Conservation (phyloP, 2,797 vertebrate genomes). For the Merluccius polli region DNA sequence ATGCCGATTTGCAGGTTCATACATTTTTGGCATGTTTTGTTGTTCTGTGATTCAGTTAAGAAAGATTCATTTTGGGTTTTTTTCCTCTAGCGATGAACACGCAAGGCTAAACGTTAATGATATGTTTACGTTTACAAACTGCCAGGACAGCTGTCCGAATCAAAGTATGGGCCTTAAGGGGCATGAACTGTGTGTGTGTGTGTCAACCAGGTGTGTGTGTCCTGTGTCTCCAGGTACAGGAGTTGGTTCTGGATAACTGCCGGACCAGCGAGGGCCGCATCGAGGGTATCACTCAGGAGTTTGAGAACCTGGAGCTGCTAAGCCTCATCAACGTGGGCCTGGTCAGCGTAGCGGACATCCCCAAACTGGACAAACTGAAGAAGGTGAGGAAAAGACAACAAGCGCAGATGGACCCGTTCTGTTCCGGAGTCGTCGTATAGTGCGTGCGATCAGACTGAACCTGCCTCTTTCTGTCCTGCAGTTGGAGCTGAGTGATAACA, state of each 20-base stretch:
- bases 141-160: not conserved
- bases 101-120: not conserved
- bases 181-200: too few relatives aligned
- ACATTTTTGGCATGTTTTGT: too few relatives aligned
- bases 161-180: not conserved
- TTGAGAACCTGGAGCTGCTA: conserved; percentile 87
- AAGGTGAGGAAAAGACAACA: conserved; percentile 69
- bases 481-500: conserved; percentile 90
- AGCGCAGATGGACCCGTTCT: not conserved
- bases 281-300: conserved; percentile 85
- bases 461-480: conserved; percentile 37
- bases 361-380: conserved; percentile 87
- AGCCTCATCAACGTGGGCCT: conserved; percentile 89
- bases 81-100: too few relatives aligned
- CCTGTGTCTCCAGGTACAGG: conserved; percentile 73
- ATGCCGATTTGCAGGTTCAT: not conserved
- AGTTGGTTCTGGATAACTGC: conserved; percentile 90
- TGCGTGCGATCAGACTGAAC: not conserved
- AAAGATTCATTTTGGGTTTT: not conserved
- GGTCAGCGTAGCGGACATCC: conserved; percentile 82
- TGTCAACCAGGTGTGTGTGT: not conserved
- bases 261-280: conserved; percentile 84
- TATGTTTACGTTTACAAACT: not conserved
- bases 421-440: not conserved
- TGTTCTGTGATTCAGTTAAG: not conserved